A percentile compares a stretch with the other conserved stretches of the same genome.
These are phyloP conservation scores for Phoenicopterus ruber DNA, from an alignment of 2,113 vertebrate species.

Conservation along the genomic window DNA sequence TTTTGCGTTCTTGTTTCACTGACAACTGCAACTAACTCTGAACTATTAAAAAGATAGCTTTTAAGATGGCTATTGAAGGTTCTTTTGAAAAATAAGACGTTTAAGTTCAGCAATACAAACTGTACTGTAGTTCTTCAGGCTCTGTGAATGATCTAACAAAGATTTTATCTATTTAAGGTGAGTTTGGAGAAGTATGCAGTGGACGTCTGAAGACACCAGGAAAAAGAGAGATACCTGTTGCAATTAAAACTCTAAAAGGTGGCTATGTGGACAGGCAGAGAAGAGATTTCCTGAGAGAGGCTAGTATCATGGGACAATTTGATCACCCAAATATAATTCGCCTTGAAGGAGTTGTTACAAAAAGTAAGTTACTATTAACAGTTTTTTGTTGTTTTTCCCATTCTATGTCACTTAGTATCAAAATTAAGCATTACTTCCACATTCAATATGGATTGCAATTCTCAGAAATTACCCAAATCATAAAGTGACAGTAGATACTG, in stretches of 20 bases:
- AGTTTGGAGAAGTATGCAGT: constrained; percentile 96
- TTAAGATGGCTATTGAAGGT: neutral
- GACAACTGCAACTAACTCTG: neutral
- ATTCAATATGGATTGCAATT: neutral
- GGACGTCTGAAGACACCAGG: constrained; percentile 90
- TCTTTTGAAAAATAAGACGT: neutral
- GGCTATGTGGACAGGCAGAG: constrained; percentile 90
- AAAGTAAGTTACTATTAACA: constrained; percentile 82
- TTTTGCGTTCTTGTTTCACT: neutral
- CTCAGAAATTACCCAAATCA: neutral
- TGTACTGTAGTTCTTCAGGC: neutral
- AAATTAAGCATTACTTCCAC: neutral
- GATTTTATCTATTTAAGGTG: constrained; percentile 74
- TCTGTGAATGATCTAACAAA: neutral
- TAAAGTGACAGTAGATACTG: neutral
- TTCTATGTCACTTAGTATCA: neutral
- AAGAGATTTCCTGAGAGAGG: constrained; percentile 92
- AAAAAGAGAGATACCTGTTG: constrained; percentile 94
- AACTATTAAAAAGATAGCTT: neutral
- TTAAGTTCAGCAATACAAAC: neutral
- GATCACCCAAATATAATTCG: constrained; percentile 94
- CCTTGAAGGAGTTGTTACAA: constrained; percentile 93
- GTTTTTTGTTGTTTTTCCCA: neutral
- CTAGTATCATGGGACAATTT: constrained; percentile 96
- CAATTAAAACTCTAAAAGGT: constrained; percentile 94